Conservation (phyloP, 2,888 invertebrate genomes). For the Sarcophaga caerulescens region DNA sequence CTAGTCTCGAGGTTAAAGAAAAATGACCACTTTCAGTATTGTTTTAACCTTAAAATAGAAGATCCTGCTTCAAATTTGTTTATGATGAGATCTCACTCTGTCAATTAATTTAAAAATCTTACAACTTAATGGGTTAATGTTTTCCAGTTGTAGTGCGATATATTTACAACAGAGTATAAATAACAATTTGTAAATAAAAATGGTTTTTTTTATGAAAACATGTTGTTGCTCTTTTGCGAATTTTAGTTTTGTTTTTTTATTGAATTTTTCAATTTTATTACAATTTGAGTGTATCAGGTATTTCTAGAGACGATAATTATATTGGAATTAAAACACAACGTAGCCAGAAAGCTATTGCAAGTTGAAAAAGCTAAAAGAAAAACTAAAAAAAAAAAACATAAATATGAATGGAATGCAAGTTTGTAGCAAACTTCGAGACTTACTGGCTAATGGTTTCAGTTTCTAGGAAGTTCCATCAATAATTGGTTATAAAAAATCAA, state of each 20-base stretch:
- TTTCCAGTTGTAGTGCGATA: not conserved
- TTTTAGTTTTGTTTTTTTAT: slow-evolving; percentile 12
- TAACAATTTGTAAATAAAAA: slow-evolving; percentile 51
- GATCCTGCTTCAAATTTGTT: too few relatives aligned
- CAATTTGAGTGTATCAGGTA: slow-evolving; percentile 21
- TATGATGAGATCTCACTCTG: not conserved
- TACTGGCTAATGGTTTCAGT: not conserved
- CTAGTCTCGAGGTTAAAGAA: too few relatives aligned
- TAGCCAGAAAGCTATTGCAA: slow-evolving; percentile 52
- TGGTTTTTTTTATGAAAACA: slow-evolving; percentile 32
- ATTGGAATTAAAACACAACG: slow-evolving; percentile 54
- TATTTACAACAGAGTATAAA: slow-evolving; percentile 52
- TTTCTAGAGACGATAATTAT: slow-evolving; percentile 57
- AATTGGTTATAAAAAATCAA: not conserved
- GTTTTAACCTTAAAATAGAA: too few relatives aligned
- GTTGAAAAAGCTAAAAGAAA: not conserved
- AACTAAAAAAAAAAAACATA: slow-evolving; percentile 12
- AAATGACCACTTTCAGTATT: too few relatives aligned
- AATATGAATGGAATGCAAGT: slow-evolving; percentile 22
- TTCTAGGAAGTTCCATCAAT: slow-evolving; percentile 11
- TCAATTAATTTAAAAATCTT: too few relatives aligned
- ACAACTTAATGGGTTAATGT: slow-evolving; percentile 41
- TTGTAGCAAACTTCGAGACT: not conserved
- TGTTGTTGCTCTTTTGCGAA: slow-evolving; percentile 22
- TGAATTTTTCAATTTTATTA: slow-evolving; percentile 3